Percentiles rank a stretch among this genome's conserved stretches.
Conservation (phyloP, 2,797 vertebrate species). For the Micrastur ruficollis region DNA sequence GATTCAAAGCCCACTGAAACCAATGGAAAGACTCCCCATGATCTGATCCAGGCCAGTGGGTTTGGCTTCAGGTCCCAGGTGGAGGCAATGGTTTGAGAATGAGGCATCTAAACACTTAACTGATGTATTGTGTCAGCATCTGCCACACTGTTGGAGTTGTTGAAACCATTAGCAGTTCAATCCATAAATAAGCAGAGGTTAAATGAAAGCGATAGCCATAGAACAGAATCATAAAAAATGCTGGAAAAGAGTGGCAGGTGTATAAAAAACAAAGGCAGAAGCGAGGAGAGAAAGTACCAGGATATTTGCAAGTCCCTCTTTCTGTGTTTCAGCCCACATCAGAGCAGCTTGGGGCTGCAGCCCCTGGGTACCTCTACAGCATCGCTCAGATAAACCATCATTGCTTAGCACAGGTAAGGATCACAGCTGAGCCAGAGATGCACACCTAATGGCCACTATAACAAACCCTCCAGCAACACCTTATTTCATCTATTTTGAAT, state of each 20-base stretch:
- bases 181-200: not conserved
- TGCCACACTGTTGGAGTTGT: not conserved
- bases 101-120: not conserved
- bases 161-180: not conserved
- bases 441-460: not conserved
- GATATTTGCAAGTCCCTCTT: not conserved
- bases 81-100: not conserved
- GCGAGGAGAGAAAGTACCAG: not conserved
- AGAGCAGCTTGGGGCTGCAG: not conserved
- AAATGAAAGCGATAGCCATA: not conserved
- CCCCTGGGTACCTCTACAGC: accelerated
- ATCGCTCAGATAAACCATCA: not conserved
- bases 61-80: not conserved
- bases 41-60: not conserved
- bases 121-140: not conserved
- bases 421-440: not conserved
- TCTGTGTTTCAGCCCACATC: not conserved
- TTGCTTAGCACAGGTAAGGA: not conserved
- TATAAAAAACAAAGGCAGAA: not conserved
- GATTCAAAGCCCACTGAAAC: not conserved
- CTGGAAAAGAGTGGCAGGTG: not conserved
- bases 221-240: not conserved
- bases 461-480: not conserved
- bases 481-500: not conserved
- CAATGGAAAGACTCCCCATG: not conserved